These are phyloP conservation scores for Vireo altiloquus DNA, from an alignment of 2,113 vertebrate genomes.

Conservation along the genomic window DNA sequence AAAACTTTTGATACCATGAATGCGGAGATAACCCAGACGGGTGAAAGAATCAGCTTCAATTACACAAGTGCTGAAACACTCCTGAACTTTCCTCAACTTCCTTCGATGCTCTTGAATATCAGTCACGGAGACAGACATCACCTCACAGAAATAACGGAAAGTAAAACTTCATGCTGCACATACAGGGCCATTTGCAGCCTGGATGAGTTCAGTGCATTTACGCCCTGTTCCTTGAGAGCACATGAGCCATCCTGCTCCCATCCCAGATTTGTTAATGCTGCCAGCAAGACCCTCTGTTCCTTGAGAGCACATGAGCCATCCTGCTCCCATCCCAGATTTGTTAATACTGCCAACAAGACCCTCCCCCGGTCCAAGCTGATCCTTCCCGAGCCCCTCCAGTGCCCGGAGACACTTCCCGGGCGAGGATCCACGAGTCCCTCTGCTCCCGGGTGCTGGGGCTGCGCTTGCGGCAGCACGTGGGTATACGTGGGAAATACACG, in stretches of 20 bases:
- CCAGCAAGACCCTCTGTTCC: no score
- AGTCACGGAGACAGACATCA: accelerated
- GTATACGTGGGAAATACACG: accelerated
- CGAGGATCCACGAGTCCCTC: background rate
- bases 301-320: accelerated
- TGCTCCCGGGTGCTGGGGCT: no score
- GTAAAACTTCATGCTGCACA: background rate
- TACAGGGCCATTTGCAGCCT: accelerated
- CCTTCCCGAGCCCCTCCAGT: background rate
- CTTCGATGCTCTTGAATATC: background rate
- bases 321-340: accelerated
- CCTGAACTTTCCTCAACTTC: background rate
- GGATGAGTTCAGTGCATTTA: background rate
- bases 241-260: no score
- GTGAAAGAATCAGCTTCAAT: background rate
- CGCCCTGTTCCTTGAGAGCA: accelerated
- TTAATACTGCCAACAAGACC: background rate
- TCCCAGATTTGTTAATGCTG: no score
- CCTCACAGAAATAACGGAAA: background rate
- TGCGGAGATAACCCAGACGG: accelerated
- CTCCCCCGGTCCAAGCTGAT: background rate
- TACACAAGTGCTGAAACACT: background rate
- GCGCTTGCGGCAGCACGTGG: background rate
- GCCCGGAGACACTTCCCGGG: no score
- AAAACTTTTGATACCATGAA: background rate